Evolutionary conservation across 2,113 vertebrate genomes (phyloP), one percentile per base, ranked within the genome.

Genomic region (Gobius niger): DNA sequence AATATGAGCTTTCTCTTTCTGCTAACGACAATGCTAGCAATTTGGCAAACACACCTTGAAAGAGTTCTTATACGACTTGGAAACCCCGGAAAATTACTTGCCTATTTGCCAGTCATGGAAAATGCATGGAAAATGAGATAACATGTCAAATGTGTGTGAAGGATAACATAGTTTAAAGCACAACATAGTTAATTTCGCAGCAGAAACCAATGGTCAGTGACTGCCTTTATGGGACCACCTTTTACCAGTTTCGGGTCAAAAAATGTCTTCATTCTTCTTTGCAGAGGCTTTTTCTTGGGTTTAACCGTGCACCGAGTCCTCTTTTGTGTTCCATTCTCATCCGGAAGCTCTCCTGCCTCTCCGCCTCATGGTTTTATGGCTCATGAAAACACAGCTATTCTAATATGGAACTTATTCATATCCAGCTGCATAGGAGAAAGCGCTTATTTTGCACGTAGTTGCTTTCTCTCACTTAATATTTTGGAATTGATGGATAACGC

Each of bases 401-500:
- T 44, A 60, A 52, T 67, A 15, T 41, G 49, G 44, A 52, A 63
- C 59, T 57, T 61, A 60, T 60, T 60, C 47, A 70, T 82, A 70
- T 72, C 68, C 34, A 53, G 44, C 68, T 49, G 10, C 19, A 49
- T 42, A 5, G 66, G 66, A 78, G 63, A 72, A 47, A 68, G 50
- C 56, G 44, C 60, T 62, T 68, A 34, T 65, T 59, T 68, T 71
- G 61, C 67, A 71, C 73, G 60, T 24, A 72, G 72, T 49, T 42
- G 66, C 51, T 81, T 83, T 81, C 70, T 78, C 78, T 84, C 78
- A 75, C 57, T 78, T 84, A 63, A 68, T 70, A 69, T 74, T 80
- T 44, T 63, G 77, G 53, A 76, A 70, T 72, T 81, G 76, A 84
- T 71, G 78, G 68, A 85, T 84, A 85, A 82, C 57, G 42, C 74